Base-by-base conservation (phyloP, 2,888 invertebrate genomes). In the Apotomis turbidana region DNA sequence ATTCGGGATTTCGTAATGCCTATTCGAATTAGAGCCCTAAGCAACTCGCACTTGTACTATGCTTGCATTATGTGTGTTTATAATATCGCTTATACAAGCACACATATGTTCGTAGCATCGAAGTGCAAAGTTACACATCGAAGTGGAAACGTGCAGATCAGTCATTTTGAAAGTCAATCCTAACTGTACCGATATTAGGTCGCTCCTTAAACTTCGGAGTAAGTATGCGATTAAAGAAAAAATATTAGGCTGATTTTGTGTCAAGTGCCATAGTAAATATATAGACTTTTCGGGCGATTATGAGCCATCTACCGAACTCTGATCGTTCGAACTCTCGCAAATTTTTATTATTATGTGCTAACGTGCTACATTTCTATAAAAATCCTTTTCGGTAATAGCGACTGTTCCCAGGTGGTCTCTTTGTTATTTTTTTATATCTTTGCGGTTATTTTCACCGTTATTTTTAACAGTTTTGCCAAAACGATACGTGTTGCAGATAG, bases 221-320 rank as follows among this genome's bases (percentile, higher is more conserved):
- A 13, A 52, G 38, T 52, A 10, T 15, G 10, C 41, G 15, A 12
- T 10, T 3, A 49, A 5, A 10, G 49, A 54, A 55, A 64, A 3
- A 44, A 41, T 0, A 41, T n/a, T 15, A 15, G 3, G 44, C 44
- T 27, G 78, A 76, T 79, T 27, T 27, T 27, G 2, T 82, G 80
- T 79, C 77, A 85, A 81, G 77, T 78, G 81, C 15, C n/a, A 51
- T 12, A 52, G 4, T 38, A 59, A 15, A 52, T 59, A 59, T 46
- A 59, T 13, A 54, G 15, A 49, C 38, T 52, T 51, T 8, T 41
- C 8, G 36, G 62, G 41, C 82, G 84, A 84, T 87, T 85, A 87
- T 81, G 81, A 79, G 75, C 77, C 73, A 71, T 76, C 77, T 76
- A 78, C 76, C 73, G 76, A 64, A 71, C 67, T 63, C 62, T n/a